Base-by-base conservation (phyloP, 2,888 invertebrate species). In the Sarcophaga rosellei region DNA sequence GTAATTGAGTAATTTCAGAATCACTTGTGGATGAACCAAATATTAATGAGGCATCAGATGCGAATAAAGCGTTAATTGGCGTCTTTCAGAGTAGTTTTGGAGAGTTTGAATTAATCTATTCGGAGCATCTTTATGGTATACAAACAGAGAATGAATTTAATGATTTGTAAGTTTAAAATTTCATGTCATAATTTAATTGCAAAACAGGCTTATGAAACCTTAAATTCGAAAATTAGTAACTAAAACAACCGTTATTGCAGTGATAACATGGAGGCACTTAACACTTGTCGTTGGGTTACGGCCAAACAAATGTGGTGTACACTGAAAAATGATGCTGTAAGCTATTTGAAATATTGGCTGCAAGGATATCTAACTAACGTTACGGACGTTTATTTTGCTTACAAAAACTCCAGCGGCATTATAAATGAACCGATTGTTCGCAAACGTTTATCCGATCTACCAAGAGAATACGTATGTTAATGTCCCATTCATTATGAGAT, bases 311-410 rank as follows among this genome's bases (percentile, higher is more conserved):
- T 79, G 57, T 65, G 57, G 63, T 15, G 45, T 68, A 12, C 11
- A 0, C 12, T 45, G 3, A n/a, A 61, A 20, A 20, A 61, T 10
- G 11, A 61, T 21, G 15, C 11, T 17, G 8, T 20, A 15, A 68
- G 45, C 57, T 23, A 66, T 44, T 44, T 77, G 17, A 59, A 59
- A 5, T 77, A 61, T 20, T 68, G 44, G 57, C 4, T 68, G 0
- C 68, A 77, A 35, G 76, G 66, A 4, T 68, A 77, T 17, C 44
- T 77, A 59, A n/a, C 68, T 3, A 77, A 77, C 17, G 68, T 77
- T 8, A 15, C 20, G 1, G 68, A 68, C n/a, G 3, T 77, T 10
- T 77, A 61, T 68, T 6, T 77, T n/a, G 68, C 61, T 6, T 68
- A 77, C 6, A 77, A 68, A 61, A 11, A 21, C 17, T 11, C 17